Evolutionary conservation across 2,888 invertebrate genomes (phyloP).

Genomic region (Rhorus exstirpatorius): DNA sequence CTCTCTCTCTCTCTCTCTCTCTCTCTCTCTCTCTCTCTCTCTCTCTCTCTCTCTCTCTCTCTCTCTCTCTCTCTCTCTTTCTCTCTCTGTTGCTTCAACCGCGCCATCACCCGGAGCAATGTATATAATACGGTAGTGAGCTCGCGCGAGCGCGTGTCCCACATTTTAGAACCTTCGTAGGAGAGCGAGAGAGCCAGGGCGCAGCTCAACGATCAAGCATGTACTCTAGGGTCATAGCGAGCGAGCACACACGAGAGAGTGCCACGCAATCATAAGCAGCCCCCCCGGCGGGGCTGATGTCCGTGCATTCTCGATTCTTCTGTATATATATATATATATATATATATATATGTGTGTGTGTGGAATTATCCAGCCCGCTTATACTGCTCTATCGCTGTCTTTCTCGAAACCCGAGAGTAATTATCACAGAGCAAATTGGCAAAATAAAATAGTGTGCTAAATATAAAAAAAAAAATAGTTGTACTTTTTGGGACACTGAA

Average conservation of each 20-base stretch:
- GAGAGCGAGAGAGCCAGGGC: conserved; percentile 45
- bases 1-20: no score
- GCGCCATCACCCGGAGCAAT: conserved; percentile 47
- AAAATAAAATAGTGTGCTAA: conserved; percentile 2
- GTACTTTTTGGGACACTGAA: no score
- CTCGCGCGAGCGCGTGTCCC: conserved; percentile 78
- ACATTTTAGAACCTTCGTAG: conserved; percentile 82
- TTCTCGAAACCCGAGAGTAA: background rate
- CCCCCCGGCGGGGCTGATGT: conserved; percentile 49
- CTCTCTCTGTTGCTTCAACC: conserved; percentile 15
- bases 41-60: background rate
- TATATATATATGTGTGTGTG: background rate
- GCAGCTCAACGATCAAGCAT: conserved; percentile 25
- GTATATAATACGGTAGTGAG: conserved; percentile 20
- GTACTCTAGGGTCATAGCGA: background rate
- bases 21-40: no score
- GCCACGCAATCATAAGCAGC: conserved; percentile 58
- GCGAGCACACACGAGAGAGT: conserved; percentile 15
- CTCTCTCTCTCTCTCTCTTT: conserved; percentile 2
- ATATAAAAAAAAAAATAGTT: background rate
- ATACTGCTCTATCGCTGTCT: conserved; percentile 8
- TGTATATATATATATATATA: conserved; percentile 16
- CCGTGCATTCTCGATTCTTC: conserved; percentile 67
- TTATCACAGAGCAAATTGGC: conserved; percentile 7
- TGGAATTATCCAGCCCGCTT: conserved; percentile 29